These are phyloP conservation scores for Caenorhabditis plicata DNA, from an alignment of 2,888 invertebrate genomes.

Conservation along the genomic window DNA sequence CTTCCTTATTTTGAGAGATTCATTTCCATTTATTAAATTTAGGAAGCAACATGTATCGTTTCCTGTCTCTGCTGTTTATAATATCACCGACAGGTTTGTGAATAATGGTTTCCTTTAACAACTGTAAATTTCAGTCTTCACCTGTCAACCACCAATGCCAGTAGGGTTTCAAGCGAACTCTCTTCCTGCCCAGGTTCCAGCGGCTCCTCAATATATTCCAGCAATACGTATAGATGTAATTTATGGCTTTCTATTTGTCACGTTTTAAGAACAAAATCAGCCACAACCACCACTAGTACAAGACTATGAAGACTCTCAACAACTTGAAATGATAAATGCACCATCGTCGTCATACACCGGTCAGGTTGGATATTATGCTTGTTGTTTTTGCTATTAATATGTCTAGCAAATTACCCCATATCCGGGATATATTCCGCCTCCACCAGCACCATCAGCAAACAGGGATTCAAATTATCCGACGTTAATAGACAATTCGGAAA, in stretches of 20 bases:
- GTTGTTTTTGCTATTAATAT: background rate
- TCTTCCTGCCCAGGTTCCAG: constrained; percentile 13
- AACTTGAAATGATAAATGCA: constrained; percentile 25
- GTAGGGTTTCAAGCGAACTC: constrained; percentile 19
- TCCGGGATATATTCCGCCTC: constrained; percentile 50
- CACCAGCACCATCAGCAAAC: constrained; percentile 11
- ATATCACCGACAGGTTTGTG: no score
- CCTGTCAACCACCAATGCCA: constrained; percentile 31
- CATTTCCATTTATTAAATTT: no score
- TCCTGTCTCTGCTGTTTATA: no score
- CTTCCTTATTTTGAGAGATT: no score
- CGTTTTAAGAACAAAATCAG: background rate
- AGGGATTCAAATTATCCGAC: constrained; percentile 14
- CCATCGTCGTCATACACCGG: background rate
- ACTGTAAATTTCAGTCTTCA: no score
- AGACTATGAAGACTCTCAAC: constrained; percentile 3
- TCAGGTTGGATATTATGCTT: background rate
- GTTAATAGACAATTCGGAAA: constrained; percentile 14
- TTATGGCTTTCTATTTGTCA: no score
- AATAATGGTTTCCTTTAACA: no score
- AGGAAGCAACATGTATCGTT: no score
- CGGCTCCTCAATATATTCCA: constrained; percentile 18
- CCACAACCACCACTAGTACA: constrained; percentile 13
- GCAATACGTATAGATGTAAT: no score
- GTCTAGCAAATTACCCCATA: constrained; percentile 32